These are phyloP conservation scores for Calliopsis andreniformis DNA, from an alignment of 1,140 invertebrate genomes.

Conservation along the genomic window DNA sequence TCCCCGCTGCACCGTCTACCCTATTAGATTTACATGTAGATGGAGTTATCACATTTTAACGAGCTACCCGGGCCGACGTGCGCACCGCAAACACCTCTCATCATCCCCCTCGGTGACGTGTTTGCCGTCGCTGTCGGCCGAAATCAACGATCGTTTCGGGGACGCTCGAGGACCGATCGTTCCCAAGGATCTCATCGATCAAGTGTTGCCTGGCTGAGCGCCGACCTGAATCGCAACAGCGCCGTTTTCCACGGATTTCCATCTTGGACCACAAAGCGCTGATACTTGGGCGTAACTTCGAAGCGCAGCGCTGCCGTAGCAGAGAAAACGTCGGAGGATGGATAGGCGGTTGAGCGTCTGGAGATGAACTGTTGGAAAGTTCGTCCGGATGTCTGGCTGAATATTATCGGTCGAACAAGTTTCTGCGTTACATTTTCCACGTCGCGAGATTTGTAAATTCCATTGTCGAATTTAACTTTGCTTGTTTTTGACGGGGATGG, in stretches of 20 bases:
- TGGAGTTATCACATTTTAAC: conserved; percentile 74
- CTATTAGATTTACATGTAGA: conserved; percentile 76
- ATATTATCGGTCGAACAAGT: conserved; percentile 1
- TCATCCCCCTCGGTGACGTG: conserved; percentile 26
- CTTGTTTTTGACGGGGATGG: no score
- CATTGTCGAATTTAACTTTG: not conserved
- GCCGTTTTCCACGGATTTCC: conserved; percentile 17
- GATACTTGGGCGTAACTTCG: conserved; percentile 16
- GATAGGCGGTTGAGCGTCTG: conserved; percentile 25
- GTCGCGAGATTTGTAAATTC: not conserved
- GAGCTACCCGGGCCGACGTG: conserved; percentile 57
- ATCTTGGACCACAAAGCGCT: conserved; percentile 19
- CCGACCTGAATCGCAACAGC: conserved; percentile 40
- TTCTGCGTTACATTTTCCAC: not conserved
- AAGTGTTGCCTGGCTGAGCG: conserved; percentile 17
- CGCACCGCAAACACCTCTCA: conserved; percentile 7
- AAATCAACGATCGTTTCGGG: conserved; percentile 36
- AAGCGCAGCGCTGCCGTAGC: not conserved
- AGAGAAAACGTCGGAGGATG: not conserved
- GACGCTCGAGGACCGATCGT: conserved; percentile 41
- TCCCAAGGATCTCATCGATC: conserved; percentile 60
- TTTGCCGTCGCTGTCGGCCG: conserved; percentile 35
- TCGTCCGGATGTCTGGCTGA: not conserved
- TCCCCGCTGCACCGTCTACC: conserved; percentile 49
- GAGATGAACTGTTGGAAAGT: conserved; percentile 37